Evolutionary conservation across 2,113 vertebrate genomes (phyloP).

Genomic region (Lepus europaeus): DNA sequence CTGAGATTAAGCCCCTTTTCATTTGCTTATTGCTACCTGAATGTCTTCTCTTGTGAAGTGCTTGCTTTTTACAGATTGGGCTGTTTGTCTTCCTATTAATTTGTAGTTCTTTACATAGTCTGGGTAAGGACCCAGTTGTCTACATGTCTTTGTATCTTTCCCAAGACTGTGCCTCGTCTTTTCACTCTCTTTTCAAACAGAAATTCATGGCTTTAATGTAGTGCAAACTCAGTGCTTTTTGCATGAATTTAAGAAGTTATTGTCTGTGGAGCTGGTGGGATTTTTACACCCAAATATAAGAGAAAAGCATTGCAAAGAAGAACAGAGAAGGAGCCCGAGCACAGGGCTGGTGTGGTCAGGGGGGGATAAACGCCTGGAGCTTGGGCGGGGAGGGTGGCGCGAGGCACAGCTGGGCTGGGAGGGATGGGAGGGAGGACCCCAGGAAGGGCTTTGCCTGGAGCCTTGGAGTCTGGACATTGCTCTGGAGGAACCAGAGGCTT

Average conservation of each 20-base stretch:
- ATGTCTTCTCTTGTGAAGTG: neutral
- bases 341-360: neutral
- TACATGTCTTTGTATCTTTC: conserved; percentile 34
- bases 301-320: conserved; percentile 25
- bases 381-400: neutral
- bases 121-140: neutral
- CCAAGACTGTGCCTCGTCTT: conserved; percentile 6
- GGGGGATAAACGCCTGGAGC: neutral
- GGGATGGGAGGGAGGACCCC: neutral
- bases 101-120: conserved; percentile 22
- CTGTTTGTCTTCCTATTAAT: conserved; percentile 21
- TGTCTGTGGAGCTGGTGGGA: neutral
- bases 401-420: neutral
- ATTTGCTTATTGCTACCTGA: neutral
- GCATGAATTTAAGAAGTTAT: conserved; percentile 44
- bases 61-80: neutral
- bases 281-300: conserved; percentile 42
- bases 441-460: neutral
- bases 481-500: conserved; percentile 27
- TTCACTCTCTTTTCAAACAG: conserved; percentile 57
- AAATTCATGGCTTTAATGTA: conserved; percentile 33
- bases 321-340: neutral
- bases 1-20: neutral
- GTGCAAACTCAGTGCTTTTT: neutral
- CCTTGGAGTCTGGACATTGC: neutral